phyloP scores from a whole-genome alignment of 2,888 invertebrate genomes.

The Drepanosiphum platanoidis region DNA sequence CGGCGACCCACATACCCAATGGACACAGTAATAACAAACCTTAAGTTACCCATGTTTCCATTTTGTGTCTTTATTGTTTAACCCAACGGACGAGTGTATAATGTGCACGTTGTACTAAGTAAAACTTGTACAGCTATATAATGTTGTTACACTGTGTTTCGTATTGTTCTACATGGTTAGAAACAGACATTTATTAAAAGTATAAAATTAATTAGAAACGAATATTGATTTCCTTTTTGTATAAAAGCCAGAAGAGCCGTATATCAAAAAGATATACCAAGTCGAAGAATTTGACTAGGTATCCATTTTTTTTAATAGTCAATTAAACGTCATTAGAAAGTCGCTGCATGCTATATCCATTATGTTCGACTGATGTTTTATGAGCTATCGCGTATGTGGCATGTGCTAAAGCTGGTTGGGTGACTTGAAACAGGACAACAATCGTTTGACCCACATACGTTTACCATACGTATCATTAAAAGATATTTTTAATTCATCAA shows the following conservation, averaged over 20 bases:
- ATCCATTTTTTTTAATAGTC: slow-evolving; percentile 28
- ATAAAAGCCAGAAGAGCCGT: background rate
- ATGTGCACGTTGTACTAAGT: background rate
- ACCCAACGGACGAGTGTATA: slow-evolving; percentile 18
- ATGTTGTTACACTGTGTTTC: slow-evolving; percentile 22
- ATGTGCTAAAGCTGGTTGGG: slow-evolving; percentile 54
- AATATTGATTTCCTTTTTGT: slow-evolving; percentile 33
- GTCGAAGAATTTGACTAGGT: slow-evolving; percentile 13
- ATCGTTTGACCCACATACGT: slow-evolving; percentile 57
- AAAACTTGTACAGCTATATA: background rate
- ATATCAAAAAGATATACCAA: background rate
- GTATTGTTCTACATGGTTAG: slow-evolving; percentile 26
- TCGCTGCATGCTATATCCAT: slow-evolving; percentile 35
- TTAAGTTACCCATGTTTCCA: background rate
- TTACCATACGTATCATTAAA: background rate
- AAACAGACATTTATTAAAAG: slow-evolving; percentile 13
- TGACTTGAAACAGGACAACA: slow-evolving; percentile 53
- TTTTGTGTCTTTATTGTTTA: slow-evolving; percentile 38
- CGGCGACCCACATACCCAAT: slow-evolving; percentile 37
- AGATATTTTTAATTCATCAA: background rate
- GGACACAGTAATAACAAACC: slow-evolving; percentile 45
- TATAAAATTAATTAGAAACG: slow-evolving; percentile 14
- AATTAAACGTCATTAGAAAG: slow-evolving; percentile 61
- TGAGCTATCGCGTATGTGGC: slow-evolving; percentile 32
- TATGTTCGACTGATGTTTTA: slow-evolving; percentile 52